These are phyloP conservation scores for Drosophila melanica DNA, from an alignment of 1,140 invertebrate genomes.

Conservation along the genomic window DNA sequence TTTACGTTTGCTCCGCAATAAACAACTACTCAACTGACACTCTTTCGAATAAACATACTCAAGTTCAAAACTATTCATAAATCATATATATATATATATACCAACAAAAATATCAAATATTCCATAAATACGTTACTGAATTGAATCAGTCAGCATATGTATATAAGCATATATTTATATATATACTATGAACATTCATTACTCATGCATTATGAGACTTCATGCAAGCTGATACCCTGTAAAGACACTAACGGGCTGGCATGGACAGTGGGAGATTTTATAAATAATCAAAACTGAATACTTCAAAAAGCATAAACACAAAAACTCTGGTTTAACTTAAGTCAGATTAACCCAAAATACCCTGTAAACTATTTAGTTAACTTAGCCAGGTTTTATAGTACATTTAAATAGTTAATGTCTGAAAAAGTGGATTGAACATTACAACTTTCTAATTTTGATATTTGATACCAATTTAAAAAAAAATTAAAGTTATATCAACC, in stretches of 20 bases:
- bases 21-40: conserved; percentile 26
- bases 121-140: conserved; percentile 7
- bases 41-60: conserved; percentile 25
- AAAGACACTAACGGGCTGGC: conserved; percentile 5
- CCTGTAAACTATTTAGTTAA: too few species aligned
- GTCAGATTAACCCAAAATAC: background rate
- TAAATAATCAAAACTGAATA: background rate
- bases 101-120: conserved; percentile 2
- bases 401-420: too few species aligned
- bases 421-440: too few species aligned
- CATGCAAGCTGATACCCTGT: conserved; percentile 15
- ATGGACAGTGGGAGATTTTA: background rate
- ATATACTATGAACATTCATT: background rate
- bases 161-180: conserved; percentile 15
- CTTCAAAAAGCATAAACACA: background rate
- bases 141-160: conserved; percentile 21
- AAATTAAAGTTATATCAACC: too few species aligned
- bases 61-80: conserved; percentile 44
- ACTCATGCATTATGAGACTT: conserved; percentile 2
- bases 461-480: too few species aligned
- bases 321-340: too few species aligned
- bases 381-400: too few species aligned
- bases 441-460: too few species aligned
- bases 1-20: background rate
- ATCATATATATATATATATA: conserved; percentile 28